These are phyloP conservation scores for Piprites chloris DNA, from an alignment of 2,113 vertebrate genomes.

Conservation along the genomic window DNA sequence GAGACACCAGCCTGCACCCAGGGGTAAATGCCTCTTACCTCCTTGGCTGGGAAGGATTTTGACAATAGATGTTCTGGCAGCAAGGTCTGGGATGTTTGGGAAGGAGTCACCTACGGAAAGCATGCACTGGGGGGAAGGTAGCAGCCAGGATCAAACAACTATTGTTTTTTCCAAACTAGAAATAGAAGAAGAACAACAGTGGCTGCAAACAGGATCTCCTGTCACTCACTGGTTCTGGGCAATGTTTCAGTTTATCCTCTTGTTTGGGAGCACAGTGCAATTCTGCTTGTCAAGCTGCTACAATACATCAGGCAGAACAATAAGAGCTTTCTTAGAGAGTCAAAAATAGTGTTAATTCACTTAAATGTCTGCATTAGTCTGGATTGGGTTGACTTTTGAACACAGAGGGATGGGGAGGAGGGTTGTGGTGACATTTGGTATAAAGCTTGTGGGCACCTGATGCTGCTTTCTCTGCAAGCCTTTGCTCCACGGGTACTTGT, in stretches of 20 bases:
- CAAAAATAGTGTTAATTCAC: neutral
- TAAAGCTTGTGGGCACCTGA: neutral
- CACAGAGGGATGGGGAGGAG: neutral
- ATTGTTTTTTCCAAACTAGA: neutral
- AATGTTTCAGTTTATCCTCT: neutral
- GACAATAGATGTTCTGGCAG: neutral
- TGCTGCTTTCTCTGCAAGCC: neutral
- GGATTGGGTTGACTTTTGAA: neutral
- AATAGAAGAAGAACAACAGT: neutral
- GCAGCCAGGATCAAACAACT: neutral
- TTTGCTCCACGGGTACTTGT: neutral
- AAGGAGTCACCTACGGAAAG: neutral
- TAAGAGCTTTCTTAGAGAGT: neutral
- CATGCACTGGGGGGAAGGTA: neutral
- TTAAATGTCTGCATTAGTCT: neutral
- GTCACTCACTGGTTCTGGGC: neutral
- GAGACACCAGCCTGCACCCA: accelerated
- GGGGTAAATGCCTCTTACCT: neutral
- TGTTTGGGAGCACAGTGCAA: neutral
- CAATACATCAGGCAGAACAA: neutral
- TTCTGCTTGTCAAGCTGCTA: neutral
- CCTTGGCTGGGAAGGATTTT: neutral
- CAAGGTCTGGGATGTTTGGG: neutral
- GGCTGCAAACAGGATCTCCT: neutral
- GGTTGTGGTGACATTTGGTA: neutral